A percentile compares a stretch with the other conserved stretches of the same genome.
phyloP scores from a whole-genome alignment of 2,113 vertebrate species.

The Callorhinus ursinus region DNA sequence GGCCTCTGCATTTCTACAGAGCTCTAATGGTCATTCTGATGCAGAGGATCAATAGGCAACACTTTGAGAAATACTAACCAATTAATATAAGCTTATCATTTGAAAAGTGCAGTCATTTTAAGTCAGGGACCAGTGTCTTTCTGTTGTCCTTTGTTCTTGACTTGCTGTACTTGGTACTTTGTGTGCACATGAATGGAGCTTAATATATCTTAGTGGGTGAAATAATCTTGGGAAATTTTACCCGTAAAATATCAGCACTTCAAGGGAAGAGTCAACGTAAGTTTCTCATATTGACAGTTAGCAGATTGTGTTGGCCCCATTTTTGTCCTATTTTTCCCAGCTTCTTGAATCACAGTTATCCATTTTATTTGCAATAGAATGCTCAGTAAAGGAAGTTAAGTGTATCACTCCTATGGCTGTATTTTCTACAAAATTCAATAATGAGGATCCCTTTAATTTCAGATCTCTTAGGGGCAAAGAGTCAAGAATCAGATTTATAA shows the following conservation, averaged over 20 bases:
- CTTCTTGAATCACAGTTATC: constrained; percentile 4
- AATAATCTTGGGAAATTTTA: neutral
- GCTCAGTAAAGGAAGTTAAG: constrained; percentile 43
- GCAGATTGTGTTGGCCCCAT: neutral
- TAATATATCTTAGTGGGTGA: neutral
- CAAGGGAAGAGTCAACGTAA: neutral
- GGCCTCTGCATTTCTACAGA: neutral
- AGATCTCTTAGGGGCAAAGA: constrained; percentile 36
- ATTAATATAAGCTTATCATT: neutral
- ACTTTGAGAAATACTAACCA: neutral
- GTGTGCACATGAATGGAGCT: neutral
- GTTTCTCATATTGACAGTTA: neutral
- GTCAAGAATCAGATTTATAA: constrained; percentile 62
- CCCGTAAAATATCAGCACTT: neutral
- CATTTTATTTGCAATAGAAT: constrained; percentile 31
- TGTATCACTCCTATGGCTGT: neutral
- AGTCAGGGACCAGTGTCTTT: neutral
- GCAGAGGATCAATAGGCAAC: neutral
- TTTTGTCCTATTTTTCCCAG: neutral
- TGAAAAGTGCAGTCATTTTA: neutral
- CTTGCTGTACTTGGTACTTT: neutral
- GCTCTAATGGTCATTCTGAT: neutral
- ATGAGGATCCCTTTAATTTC: constrained; percentile 54
- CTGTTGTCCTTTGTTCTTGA: neutral
- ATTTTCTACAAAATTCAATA: constrained; percentile 60